Conservation (phyloP, 2,113 vertebrate genomes). For the Echinops telfairi region DNA sequence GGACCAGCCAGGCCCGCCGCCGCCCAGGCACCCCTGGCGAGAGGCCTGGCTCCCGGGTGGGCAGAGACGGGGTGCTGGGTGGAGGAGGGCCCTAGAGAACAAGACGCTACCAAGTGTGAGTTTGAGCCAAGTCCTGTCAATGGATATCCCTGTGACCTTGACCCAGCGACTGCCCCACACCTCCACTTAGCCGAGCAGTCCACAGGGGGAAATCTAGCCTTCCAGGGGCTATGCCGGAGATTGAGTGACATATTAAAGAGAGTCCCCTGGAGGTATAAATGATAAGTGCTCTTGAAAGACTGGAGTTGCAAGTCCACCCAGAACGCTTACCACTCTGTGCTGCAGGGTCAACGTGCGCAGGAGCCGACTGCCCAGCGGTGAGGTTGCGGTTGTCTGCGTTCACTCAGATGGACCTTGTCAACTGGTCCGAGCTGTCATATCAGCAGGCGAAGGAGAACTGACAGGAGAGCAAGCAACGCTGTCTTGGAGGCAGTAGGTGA, state of each 20-base stretch:
- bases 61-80: not conserved
- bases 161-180: not conserved
- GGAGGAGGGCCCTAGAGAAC: not conserved
- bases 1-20: constrained; percentile 38
- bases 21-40: not conserved
- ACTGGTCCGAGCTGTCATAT: too few species aligned
- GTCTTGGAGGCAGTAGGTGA: too few species aligned
- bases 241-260: not conserved
- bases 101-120: not conserved
- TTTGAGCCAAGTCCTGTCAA: not conserved
- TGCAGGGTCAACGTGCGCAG: not conserved
- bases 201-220: not conserved
- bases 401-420: too few species aligned
- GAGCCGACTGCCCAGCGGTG: not conserved
- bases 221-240: not conserved
- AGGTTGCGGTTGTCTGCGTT: not conserved
- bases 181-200: not conserved
- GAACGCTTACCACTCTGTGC: not conserved
- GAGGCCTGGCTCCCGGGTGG: constrained; percentile 47
- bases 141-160: not conserved
- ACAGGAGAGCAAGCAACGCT: too few species aligned
- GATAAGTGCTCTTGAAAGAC: not conserved
- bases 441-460: too few species aligned
- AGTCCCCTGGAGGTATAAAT: not conserved
- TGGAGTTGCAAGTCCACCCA: not conserved